These are phyloP conservation scores for Odontocerum albicorne DNA, from an alignment of 2,888 invertebrate genomes.

Conservation along the genomic window DNA sequence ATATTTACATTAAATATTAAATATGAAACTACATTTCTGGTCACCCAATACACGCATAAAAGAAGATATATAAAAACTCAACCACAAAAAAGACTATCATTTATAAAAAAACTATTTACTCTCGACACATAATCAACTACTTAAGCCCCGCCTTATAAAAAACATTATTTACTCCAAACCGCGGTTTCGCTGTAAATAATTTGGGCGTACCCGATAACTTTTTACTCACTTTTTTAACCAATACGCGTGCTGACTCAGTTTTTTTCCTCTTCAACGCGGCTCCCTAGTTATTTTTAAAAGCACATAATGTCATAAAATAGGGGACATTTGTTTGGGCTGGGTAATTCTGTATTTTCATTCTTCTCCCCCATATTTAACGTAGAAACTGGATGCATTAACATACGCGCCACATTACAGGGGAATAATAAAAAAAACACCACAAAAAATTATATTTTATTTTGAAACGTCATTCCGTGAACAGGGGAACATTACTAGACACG, in stretches of 20 bases:
- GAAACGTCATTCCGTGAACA: not conserved
- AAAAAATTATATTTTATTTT: not conserved
- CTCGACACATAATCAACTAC: too few relatives aligned
- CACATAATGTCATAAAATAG: not conserved
- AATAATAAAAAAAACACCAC: slow-evolving; percentile 13
- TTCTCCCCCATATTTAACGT: slow-evolving; percentile 10
- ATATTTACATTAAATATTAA: too few relatives aligned
- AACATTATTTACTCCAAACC: too few relatives aligned
- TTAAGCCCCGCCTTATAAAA: too few relatives aligned
- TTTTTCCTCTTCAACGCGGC: slow-evolving; percentile 9
- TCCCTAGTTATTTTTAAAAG: slow-evolving; percentile 2
- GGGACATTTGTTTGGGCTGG: slow-evolving; percentile 17
- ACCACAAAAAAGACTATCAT: too few relatives aligned
- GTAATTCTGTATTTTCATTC: too few relatives aligned
- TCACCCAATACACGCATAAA: too few relatives aligned
- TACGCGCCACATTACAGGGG: not conserved
- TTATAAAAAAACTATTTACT: too few relatives aligned
- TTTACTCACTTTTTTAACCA: slow-evolving; percentile 5
- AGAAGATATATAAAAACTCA: too few relatives aligned
- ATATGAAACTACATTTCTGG: too few relatives aligned
- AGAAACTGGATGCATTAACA: slow-evolving; percentile 16
- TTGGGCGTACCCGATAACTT: too few relatives aligned
- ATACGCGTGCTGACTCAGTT: not conserved
- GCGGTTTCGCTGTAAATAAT: too few relatives aligned
- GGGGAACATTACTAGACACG: slow-evolving; percentile 1